phyloP scores from a whole-genome alignment of 2,888 invertebrate species.

The Neocrepidodera transversa region DNA sequence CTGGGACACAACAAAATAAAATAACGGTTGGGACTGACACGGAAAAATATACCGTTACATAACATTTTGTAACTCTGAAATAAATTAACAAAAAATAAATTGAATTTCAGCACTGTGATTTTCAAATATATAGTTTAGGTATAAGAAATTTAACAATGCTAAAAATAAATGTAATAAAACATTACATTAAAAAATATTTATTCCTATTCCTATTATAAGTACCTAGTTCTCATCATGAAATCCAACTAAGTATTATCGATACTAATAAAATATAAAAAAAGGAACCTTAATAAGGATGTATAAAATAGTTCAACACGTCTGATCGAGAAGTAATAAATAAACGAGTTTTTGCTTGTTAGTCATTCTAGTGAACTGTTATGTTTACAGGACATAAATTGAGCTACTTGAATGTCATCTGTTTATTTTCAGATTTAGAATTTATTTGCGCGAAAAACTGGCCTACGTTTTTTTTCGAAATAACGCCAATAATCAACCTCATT shows the following conservation, averaged over 20 bases:
- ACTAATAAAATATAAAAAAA: conserved; percentile 19
- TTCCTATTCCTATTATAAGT: too few species aligned
- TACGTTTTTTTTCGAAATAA: conserved; percentile 33
- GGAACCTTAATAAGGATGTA: conserved; percentile 27
- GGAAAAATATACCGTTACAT: too few species aligned
- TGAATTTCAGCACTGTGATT: too few species aligned
- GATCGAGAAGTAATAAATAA: conserved; percentile 35
- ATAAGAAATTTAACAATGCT: too few species aligned
- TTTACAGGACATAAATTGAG: conserved; percentile 36
- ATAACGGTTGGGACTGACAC: too few species aligned
- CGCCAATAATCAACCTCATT: conserved; percentile 38
- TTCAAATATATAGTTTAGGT: too few species aligned
- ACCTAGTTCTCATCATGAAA: too few species aligned
- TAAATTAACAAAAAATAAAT: too few species aligned
- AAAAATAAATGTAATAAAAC: too few species aligned
- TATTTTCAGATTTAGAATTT: conserved; percentile 34
- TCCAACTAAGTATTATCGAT: neutral
- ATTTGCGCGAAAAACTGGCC: conserved; percentile 29
- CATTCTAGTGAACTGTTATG: conserved; percentile 37
- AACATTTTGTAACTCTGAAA: too few species aligned
- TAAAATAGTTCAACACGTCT: conserved; percentile 31
- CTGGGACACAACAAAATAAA: too few species aligned
- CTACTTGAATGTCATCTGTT: conserved; percentile 35
- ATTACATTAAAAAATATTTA: too few species aligned
- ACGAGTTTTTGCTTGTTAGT: conserved; percentile 37